Percentiles rank a stretch among this genome's conserved stretches.
These are phyloP conservation scores for Sacculina carcini DNA, from an alignment of 2,888 invertebrate genomes.

Conservation along the genomic window DNA sequence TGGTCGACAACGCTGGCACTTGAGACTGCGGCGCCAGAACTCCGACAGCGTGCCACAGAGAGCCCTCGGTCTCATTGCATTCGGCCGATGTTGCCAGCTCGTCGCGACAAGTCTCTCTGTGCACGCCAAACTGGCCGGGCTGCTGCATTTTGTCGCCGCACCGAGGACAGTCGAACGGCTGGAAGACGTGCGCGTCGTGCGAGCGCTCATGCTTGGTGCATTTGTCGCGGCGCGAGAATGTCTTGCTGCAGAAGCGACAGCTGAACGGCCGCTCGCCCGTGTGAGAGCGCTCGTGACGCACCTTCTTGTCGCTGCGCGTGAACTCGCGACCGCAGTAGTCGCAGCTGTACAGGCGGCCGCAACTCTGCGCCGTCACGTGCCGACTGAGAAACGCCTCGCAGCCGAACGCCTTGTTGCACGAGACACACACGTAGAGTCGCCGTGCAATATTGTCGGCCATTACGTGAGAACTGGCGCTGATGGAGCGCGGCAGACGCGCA, in stretches of 20 bases:
- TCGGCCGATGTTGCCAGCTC: background rate
- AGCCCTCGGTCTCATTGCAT: too few species aligned
- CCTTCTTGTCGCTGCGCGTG: constrained; percentile 1
- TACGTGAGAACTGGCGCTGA: background rate
- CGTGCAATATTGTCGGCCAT: background rate
- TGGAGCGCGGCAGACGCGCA: background rate
- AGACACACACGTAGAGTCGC: background rate
- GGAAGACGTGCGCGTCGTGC: background rate
- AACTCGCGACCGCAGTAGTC: background rate
- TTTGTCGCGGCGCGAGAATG: background rate
- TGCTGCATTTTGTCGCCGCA: background rate
- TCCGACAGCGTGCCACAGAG: too few species aligned
- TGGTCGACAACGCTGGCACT: too few species aligned
- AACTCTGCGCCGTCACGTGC: background rate
- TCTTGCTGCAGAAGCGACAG: background rate
- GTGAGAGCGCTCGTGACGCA: background rate
- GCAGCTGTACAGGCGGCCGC: background rate
- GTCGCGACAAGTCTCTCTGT: background rate
- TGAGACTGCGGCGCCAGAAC: too few species aligned
- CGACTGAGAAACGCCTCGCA: background rate
- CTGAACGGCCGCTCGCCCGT: background rate
- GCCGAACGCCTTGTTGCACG: background rate
- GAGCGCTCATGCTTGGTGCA: background rate
- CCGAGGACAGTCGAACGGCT: background rate
- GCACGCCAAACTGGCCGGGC: background rate